Evolutionary conservation across 2,797 vertebrate species (phyloP), one percentile per base, ranked within the genome.

Genomic region (Carduelis carduelis): DNA sequence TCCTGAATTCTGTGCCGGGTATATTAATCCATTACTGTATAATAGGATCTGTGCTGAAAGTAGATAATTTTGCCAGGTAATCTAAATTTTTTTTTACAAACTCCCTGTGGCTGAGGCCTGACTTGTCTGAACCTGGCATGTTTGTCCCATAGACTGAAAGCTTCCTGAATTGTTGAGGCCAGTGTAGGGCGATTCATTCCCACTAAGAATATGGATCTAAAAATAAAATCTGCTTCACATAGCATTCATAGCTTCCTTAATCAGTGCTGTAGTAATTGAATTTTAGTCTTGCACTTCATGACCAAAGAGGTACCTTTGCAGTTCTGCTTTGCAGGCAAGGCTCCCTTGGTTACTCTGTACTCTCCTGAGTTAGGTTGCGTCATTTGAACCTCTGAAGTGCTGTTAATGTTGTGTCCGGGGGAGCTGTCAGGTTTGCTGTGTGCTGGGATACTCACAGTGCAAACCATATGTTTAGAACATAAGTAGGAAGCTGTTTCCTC

Each of bases 191-290:
- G 39, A 47, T 65, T 69, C 19, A 22, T 81, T 90, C 76, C 35
- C 85, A 18, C 56, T 61, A 61, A 71, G 76, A 75, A 37, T 83
- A 57, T 71, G 20, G 18, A 35, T 86, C 91, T 95, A 94, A 95
- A 96, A 95, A 95, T 95, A 91, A 89, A 72, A 65, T 50, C 69
- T 81, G 72, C 76, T 91, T 87, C 78, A 49, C 94, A 83, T 94
- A 89, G 82, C 82, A 47, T 80, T 95, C 89, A 91, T 91, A 88
- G n/a, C 76, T 95, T 91, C 17, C 87, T 86, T 68, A 43, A 83
- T 86, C 76, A 70, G 69, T 34, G 46, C 50, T 44, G 32, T 34
- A 47, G 61, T 83, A 87, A 69, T 43, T 77, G 91, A 87, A 27
- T 89, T 91, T 89, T 71, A 57, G 46, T 66, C 30, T 87, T n/a